phyloP scores from a whole-genome alignment of 2,888 invertebrate genomes.

The Mimumesa dahlbomi region DNA sequence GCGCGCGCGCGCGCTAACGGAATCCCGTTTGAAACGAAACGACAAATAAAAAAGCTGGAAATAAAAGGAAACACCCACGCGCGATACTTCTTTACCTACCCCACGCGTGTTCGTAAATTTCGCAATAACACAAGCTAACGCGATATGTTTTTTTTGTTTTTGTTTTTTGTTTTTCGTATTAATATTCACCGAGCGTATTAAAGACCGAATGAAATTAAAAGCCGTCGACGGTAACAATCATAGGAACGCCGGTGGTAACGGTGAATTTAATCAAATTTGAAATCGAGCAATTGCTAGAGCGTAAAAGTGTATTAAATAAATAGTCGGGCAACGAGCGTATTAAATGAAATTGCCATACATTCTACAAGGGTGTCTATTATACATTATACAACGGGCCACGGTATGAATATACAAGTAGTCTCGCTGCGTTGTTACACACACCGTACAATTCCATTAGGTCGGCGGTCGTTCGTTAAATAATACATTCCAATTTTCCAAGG shows the following conservation, averaged over 20 bases:
- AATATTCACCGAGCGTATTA: too few species aligned
- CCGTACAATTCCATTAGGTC: slow-evolving; percentile 31
- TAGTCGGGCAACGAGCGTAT: too few species aligned
- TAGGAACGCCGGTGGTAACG: neutral
- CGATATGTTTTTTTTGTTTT: too few species aligned
- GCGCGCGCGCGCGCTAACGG: too few species aligned
- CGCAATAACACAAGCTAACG: too few species aligned
- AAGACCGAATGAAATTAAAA: neutral
- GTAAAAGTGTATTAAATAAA: slow-evolving; percentile 1
- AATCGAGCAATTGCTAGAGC: neutral
- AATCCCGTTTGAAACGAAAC: too few species aligned
- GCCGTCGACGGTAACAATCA: neutral
- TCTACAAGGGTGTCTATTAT: neutral
- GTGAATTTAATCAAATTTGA: neutral
- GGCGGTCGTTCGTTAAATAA: slow-evolving; percentile 45
- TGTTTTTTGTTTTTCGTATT: too few species aligned
- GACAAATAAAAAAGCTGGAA: too few species aligned
- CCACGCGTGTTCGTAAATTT: too few species aligned
- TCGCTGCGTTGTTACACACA: slow-evolving; percentile 13
- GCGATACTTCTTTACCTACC: too few species aligned
- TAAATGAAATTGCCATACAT: too few species aligned
- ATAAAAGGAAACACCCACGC: too few species aligned
- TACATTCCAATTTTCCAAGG: slow-evolving; percentile 46
- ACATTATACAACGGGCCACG: neutral
- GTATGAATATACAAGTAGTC: slow-evolving; percentile 11